Base-by-base conservation (phyloP, 2,113 vertebrate species). In the Callionymus lyra region DNA sequence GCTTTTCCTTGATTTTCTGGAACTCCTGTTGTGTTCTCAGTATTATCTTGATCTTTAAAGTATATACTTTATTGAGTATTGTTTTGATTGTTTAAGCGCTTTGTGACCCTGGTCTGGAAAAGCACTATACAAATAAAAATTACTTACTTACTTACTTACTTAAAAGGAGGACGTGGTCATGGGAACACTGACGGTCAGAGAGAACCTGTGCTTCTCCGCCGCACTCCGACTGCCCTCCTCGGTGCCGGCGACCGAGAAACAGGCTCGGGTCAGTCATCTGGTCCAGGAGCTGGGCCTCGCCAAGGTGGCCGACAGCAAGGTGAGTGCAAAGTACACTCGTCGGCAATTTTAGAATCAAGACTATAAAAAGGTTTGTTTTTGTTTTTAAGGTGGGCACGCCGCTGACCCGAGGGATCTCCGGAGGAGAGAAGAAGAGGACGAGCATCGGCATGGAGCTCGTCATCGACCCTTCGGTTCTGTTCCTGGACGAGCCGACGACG, bases 361-460 rank as follows among this genome's bases (percentile, higher is more conserved):
- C n/a, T n/a, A n/a, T n/a, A n/a, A n/a, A n/a, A n/a, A n/a, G n/a
- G n/a, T n/a, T 1, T 17, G 3, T 4, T 2, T 1, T 11, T 16
- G 17, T 18, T 27, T 35, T 37, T 27, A 71, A 98, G 95, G 88
- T 97, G 58, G 94, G 94, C 47, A 94, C 91, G n/a, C 83, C 86
- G 61, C 75, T 93, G 64, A 85, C 49, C 14, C 86, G 92, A 0
- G 94, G 95, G 1, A 85, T 98, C 45, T 98, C 94, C 0, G 91
- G 93, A 64, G 95, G 94, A 40, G 94, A 98, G 65, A 78, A 89
- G 27, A 98, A 98, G 80, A 90, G 91, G 71, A 97, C 91, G 6
- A 94, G 58, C 64, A 97, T 98, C 6, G 95, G 91, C 1, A 95
- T 97, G 93, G 95, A 98, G 72, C 76, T 98, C 18, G 94, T 98